Base-by-base conservation (phyloP, 2,797 vertebrate species). In the Podargus strigoides region DNA sequence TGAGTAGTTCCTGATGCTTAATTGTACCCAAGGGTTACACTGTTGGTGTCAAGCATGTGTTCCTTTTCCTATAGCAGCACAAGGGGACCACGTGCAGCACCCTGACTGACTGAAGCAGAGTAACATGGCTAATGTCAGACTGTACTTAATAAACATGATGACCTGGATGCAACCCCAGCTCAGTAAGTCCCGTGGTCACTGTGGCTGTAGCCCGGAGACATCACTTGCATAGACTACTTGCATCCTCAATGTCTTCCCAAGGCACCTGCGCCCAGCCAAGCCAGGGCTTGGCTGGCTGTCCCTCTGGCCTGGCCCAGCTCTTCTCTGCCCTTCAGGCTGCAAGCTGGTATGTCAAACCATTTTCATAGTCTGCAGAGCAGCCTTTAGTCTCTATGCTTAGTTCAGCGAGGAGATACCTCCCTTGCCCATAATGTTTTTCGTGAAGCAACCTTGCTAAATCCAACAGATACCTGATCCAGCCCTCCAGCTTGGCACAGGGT, bases 1-100 rank as follows among this genome's bases (percentile, higher is more conserved):
- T 89, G 94, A 96, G 92, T 75, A 85, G 78, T 93, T 96, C 93
- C 93, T 72, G 60, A 90, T 95, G 95, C 82, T 89, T 93, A 87
- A 80, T 85, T 80, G 64, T 56, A 93, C 90, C 82, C 46, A 2
- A 85, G 78, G 75, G 84, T 85, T 85, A 53, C 52, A 37, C 84
- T 1, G 5, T 60, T 85, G 75, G 92, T 77, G 78, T 94, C 87
- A 70, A 85, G 89, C 90, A 80, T 5, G 7, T 74, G 60, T 64
- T 94, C 73, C 50, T 58, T 91, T 89, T 94, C 87, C 60, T 86
- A 62, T 7, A 42, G 74, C 53, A 77, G 81, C 58, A 60, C 52
- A 19, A 32, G 64, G 47, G 62, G 72, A 81, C 56, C 80, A 79
- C 7, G 3, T 62, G 50, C 21, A 88, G 73, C 28, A 44, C 42